Evolutionary conservation across 2,113 vertebrate species (phyloP), one percentile per base, ranked within the genome.

Genomic region (Ceyx margarethae): DNA sequence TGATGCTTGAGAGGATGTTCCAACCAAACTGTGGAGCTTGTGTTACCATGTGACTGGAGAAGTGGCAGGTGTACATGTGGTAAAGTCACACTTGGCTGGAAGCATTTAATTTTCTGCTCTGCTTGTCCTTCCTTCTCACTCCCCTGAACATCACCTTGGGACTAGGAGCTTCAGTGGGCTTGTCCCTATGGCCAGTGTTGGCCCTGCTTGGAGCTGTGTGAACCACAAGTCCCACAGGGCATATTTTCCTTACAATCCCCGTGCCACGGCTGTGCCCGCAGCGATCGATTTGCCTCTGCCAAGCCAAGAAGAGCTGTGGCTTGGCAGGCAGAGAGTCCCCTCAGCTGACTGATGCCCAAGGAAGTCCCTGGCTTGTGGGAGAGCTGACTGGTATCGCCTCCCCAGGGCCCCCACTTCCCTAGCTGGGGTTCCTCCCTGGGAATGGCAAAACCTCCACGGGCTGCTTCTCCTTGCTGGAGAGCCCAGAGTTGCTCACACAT

Each of bases 11-110:
- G 40, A 80, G 22, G n/a, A 48, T 73, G 25, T 13, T 79, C 45
- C 2, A 4, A 33, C 40, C 6, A 1, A 65, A 29, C 29, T 1
- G 0, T 0, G 0, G 48, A 54, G 33, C 8, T 42, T 56, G 48
- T 0, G 0, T 33, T 48, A 31, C 50, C 29, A 1, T 7, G 43
- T 79, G 26, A 66, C 66, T 1, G 1, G 26, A 81, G 82, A 18
- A 51, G 35, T 9, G 16, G 5, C 35, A 1, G 0, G 11, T 29
- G 12, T 29, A 2, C 1, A 0, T 11, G 20, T 15, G 50, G 29
- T 57, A 23, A 68, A 25, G 35, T 46, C 29, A n/a, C 1, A 0
- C 35, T 29, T 53, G 57, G 23, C 71, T 87, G 79, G 37, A 94
- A 87, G 43, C 81, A 51, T 61, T 89, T 90, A 29, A 89, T 71